Evolutionary conservation across 2,888 invertebrate genomes (phyloP), one percentile per base, ranked within the genome.

Genomic region (Euzetes globulus): DNA sequence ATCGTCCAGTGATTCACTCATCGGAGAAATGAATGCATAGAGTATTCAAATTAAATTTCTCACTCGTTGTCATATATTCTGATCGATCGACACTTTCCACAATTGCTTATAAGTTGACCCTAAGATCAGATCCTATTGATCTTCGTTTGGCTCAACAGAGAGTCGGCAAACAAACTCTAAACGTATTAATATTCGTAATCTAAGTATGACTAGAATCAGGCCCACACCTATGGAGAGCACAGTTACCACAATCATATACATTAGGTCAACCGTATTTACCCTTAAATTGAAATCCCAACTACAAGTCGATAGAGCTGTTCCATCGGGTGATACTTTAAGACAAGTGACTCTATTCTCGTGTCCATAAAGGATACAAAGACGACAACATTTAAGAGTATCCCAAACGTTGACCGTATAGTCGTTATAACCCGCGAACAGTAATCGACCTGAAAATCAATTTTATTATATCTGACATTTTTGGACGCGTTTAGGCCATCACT

Each of bases 321-420:
- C 98, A 86, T 99, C 98, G 71, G 97, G 97, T 75, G 97, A 94
- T 55, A 95, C 91, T 83, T 91, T 91, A 77, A 95, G 87, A 84
- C 91, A 91, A 72, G 92, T 91, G 60, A 96, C 94, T 81, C 96
- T 87, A 85, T 97, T 96, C 85, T 97, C 97, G 85, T 97, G 97
- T 0, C 95, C 96, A 83, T 94, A 94, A 75, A 97, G 85, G 79
- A 95, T 88, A 81, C 92, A 90, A 71, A 95, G 90, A 77, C 97
- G 87, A 80, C 88, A 88, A 79, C 93, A 94, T 82, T 98, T 98
- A 78, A 99, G 86, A 50, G 95, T 94, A 85, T 99, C 99, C 99
- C 99, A 99, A 47, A 96, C 91, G 84, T 96, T 94, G 73, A 98
- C 94, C 47, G 96, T 97, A 84, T 98, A 96, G 85, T 99, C 99